These are phyloP conservation scores for Cyclura pinguis DNA, from an alignment of 2,797 vertebrate genomes.

Conservation along the genomic window DNA sequence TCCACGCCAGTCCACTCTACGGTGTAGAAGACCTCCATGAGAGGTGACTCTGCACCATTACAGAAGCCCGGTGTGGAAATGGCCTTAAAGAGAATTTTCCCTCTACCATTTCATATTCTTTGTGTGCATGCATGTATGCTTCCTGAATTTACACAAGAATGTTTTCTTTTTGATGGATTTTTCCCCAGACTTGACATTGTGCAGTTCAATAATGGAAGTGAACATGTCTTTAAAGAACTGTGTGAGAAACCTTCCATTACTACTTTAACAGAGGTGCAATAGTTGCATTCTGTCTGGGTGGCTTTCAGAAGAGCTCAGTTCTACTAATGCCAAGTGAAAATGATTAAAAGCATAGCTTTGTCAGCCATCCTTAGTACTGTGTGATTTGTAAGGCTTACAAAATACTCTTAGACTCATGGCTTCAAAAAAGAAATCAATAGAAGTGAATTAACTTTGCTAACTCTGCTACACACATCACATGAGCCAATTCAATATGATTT, in stretches of 20 bases:
- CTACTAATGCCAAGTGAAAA: slow-evolving; percentile 52
- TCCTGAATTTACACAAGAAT: background rate
- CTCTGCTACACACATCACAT: background rate
- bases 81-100: background rate
- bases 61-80: no score
- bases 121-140: no score
- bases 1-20: no score
- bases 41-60: no score
- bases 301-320: slow-evolving; percentile 38
- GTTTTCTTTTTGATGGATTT: background rate
- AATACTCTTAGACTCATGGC: slow-evolving; percentile 61
- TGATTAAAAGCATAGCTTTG: slow-evolving; percentile 21
- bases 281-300: background rate
- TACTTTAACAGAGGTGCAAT: slow-evolving; percentile 42
- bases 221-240: slow-evolving; percentile 50
- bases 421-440: slow-evolving; percentile 33
- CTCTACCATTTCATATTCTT: background rate
- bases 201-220: background rate
- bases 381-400: slow-evolving; percentile 26
- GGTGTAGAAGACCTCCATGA: no score
- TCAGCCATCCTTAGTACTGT: slow-evolving; percentile 11
- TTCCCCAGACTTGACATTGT: background rate
- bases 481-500: background rate
- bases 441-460: slow-evolving; percentile 17
- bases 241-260: slow-evolving; percentile 46